A percentile compares a stretch with the other conserved stretches of the same genome.
phyloP scores from a whole-genome alignment of 1,140 invertebrate species.

The Neotoxoptera formosana region DNA sequence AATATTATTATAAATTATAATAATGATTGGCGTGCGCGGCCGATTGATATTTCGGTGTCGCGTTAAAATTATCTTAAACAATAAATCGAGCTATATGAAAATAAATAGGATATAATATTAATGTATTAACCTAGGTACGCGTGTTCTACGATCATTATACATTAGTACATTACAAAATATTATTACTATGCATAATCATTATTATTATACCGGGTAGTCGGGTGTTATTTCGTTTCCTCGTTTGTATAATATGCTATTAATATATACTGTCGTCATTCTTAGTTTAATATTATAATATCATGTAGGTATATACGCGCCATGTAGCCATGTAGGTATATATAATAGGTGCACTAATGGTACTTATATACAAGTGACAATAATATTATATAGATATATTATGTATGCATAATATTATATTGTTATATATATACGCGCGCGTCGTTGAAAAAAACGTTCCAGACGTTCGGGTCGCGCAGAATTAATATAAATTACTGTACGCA shows the following conservation, averaged over 20 bases:
- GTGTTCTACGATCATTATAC: background rate
- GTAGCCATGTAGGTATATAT: background rate
- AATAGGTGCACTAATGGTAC: background rate
- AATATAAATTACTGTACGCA: background rate
- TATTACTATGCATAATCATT: background rate
- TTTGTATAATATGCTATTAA: constrained; percentile 1
- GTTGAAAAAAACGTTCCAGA: background rate
- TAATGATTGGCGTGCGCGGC: background rate
- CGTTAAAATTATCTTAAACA: background rate
- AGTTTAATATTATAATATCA: background rate
- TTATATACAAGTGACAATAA: background rate
- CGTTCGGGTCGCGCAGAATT: background rate
- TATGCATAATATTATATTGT: background rate
- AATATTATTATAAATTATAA: background rate
- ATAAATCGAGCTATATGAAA: background rate
- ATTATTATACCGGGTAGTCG: background rate
- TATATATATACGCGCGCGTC: background rate
- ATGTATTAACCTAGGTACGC: background rate
- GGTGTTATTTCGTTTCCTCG: background rate
- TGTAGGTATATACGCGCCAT: background rate
- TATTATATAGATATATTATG: background rate
- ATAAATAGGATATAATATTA: background rate
- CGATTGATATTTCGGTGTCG: background rate
- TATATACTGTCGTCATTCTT: background rate
- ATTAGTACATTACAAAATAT: background rate